A percentile compares a stretch with the other conserved stretches of the same genome.
phyloP scores from a whole-genome alignment of 2,888 invertebrate species.

The Rhogogaster chlorosoma region DNA sequence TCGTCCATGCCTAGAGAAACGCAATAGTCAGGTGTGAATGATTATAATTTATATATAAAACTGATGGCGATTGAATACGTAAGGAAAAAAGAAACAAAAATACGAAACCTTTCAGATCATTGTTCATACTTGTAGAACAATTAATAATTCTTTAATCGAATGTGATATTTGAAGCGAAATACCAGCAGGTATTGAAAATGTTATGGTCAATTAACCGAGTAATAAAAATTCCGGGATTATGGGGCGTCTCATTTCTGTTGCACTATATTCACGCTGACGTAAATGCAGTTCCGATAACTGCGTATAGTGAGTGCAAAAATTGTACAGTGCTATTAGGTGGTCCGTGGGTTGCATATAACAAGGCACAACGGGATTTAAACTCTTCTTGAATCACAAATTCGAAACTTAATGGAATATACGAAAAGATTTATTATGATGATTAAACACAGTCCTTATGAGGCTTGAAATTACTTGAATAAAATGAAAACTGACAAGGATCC shows the following conservation, averaged over 20 bases:
- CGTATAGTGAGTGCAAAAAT: neutral
- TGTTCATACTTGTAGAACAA: neutral
- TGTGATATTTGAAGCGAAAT: neutral
- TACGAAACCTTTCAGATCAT: neutral
- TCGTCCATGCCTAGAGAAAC: neutral
- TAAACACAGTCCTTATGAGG: too few relatives aligned
- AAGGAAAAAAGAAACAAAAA: neutral
- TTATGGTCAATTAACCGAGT: neutral
- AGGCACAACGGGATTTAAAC: neutral
- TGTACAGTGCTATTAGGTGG: neutral
- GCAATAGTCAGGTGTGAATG: neutral
- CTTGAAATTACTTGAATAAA: too few relatives aligned
- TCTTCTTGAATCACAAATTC: neutral
- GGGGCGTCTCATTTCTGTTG: neutral
- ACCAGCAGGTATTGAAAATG: neutral
- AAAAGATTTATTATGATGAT: too few relatives aligned
- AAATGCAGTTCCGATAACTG: neutral
- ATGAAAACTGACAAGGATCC: too few relatives aligned
- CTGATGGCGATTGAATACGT: too few relatives aligned
- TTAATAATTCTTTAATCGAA: too few relatives aligned
- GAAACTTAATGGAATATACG: too few relatives aligned
- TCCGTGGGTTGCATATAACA: neutral
- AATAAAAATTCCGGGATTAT: neutral
- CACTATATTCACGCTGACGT: neutral
- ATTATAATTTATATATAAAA: too few relatives aligned